These are phyloP conservation scores for Tetraodon nigroviridis DNA, from an alignment of 2,113 vertebrate genomes.

Conservation along the genomic window DNA sequence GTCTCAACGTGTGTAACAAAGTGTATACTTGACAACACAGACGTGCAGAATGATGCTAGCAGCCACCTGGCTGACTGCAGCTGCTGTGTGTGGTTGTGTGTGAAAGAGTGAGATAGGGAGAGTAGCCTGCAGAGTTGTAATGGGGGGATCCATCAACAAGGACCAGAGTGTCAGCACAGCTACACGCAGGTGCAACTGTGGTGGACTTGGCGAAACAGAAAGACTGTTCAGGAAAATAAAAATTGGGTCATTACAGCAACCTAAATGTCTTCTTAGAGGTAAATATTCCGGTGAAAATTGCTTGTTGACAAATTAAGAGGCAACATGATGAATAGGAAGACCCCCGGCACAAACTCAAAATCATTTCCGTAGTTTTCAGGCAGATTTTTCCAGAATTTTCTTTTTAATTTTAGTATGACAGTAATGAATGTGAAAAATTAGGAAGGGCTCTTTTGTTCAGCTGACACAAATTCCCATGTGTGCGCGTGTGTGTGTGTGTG, in stretches of 20 bases:
- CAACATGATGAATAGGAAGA: slow-evolving; percentile 54
- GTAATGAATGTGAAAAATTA: slow-evolving; percentile 48
- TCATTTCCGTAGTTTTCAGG: slow-evolving; percentile 47
- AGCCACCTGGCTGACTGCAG: slow-evolving; percentile 56
- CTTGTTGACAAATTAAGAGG: slow-evolving; percentile 44
- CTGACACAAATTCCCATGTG: slow-evolving; percentile 14
- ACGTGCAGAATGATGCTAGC: slow-evolving; percentile 21
- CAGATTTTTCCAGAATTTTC: slow-evolving; percentile 19
- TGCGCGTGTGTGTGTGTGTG: slow-evolving; percentile 26
- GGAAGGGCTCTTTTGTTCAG: slow-evolving; percentile 2
- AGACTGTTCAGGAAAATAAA: not conserved
- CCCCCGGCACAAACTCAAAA: slow-evolving; percentile 46
- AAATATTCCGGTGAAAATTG: slow-evolving; percentile 15
- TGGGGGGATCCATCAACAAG: slow-evolving; percentile 63
- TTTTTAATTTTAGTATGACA: slow-evolving; percentile 16
- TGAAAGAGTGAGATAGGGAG: slow-evolving; percentile 23
- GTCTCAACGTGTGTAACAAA: slow-evolving; percentile 2
- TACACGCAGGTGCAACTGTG: slow-evolving; percentile 53
- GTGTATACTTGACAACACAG: slow-evolving; percentile 25
- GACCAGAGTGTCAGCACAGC: slow-evolving; percentile 27
- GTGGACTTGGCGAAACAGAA: slow-evolving; percentile 2
- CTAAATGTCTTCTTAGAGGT: slow-evolving; percentile 26
- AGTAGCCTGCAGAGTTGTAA: slow-evolving; percentile 47
- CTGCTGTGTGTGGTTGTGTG: slow-evolving; percentile 33
- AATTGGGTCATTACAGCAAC: slow-evolving; percentile 12